Evolutionary conservation across 2,113 vertebrate genomes (phyloP), one percentile per base, ranked within the genome.

Genomic region (Saguinus imperator): DNA sequence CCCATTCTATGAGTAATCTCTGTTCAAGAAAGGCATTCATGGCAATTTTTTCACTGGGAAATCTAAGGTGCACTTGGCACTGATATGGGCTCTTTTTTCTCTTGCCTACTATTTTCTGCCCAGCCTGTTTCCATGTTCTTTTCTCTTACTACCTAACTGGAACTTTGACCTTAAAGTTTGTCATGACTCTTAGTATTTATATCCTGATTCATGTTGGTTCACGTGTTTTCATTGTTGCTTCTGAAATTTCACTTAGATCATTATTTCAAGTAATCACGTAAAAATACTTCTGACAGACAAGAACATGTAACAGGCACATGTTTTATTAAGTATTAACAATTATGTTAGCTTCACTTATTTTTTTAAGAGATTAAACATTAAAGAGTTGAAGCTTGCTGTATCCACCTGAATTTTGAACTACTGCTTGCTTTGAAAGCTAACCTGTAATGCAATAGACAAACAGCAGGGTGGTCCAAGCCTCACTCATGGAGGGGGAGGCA

Each of bases 401-500:
- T 14, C 14, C 10, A 66, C 12, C 29, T 91, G 21, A 86, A 85
- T 10, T 88, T 50, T 52, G 9, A 48, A 13, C 17, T 81, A 5
- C n/a, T 64, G 20, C 25, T 79, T 91, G 20, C 40, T 61, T 80
- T 75, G 84, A 40, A 83, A 57, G 45, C 52, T 84, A 17, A n/a
- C 37, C 6, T 83, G 29, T 32, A 11, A 6, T 52, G 21, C 8
- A n/a, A 77, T 32, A 87, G 48, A 9, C 61, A 32, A 92, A 75
- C 0, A 61, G 16, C 9, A 40, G 12, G 48, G 18, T 25, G 52
- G 20, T 6, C 8, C 23, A 20, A 37, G 48, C 9, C 21, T 35
- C 16, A 17, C 6, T 6, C 29, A 14, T 81, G 2, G 10, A 1
- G 0, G 32, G 17, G 14, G 21, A n/a, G 13, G 5, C 10, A 52